phyloP scores from a whole-genome alignment of 2,888 invertebrate genomes.

The Agrotis exclamationis region DNA sequence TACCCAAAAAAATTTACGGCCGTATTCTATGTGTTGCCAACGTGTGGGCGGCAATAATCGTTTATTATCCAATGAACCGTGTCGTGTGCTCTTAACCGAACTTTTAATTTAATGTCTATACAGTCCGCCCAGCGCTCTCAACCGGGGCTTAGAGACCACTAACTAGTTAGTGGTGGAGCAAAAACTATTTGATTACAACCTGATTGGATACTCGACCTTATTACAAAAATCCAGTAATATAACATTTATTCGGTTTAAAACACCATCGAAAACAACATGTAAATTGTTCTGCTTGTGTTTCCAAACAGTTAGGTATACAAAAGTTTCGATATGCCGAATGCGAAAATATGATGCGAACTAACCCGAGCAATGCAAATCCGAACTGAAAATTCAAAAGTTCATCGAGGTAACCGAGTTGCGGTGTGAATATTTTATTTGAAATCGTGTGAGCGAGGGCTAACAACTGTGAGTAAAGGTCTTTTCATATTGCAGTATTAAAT shows the following conservation, averaged over 20 bases:
- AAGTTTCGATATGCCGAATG: conserved; percentile 32
- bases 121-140: conserved; percentile 21
- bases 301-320: conserved; percentile 26
- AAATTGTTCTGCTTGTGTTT: conserved; percentile 34
- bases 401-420: conserved; percentile 64
- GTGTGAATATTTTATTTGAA: conserved; percentile 71
- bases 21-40: conserved; percentile 33
- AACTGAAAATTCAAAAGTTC: conserved; percentile 68
- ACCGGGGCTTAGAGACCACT: conserved; percentile 35
- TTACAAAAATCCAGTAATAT: neutral
- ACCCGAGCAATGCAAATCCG: conserved; percentile 59
- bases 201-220: conserved; percentile 8
- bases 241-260: conserved; percentile 16
- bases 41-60: conserved; percentile 55
- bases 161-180: conserved; percentile 9
- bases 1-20: conserved; percentile 21
- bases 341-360: conserved; percentile 58
- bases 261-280: conserved; percentile 8
- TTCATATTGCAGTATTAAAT: conserved; percentile 63
- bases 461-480: conserved; percentile 58
- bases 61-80: conserved; percentile 62
- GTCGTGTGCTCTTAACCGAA: conserved; percentile 59
- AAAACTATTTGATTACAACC: neutral
- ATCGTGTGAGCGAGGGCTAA: conserved; percentile 62
- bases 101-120: conserved; percentile 61